phyloP scores from a whole-genome alignment of 1,140 invertebrate genomes.

The Drosophila ercepeae region DNA sequence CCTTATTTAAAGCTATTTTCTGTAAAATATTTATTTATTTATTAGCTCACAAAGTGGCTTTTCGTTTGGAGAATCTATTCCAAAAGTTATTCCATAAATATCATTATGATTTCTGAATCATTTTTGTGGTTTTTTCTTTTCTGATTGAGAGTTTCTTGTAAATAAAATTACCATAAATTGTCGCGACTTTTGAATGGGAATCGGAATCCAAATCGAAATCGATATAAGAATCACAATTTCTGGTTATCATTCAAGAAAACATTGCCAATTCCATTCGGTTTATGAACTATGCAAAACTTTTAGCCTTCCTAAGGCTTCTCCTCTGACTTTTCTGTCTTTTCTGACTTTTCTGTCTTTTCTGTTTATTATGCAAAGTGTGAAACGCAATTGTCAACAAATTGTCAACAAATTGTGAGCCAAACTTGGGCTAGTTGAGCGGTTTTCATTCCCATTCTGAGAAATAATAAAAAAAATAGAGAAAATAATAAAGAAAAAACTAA shows the following conservation, averaged over 20 bases:
- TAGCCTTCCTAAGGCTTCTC: too few species aligned
- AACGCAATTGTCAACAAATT: conserved; percentile 80
- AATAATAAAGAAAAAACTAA: neutral
- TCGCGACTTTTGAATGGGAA: too few species aligned
- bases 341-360: conserved; percentile 41
- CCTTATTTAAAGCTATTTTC: too few species aligned
- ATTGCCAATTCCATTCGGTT: neutral
- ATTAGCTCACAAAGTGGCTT: too few species aligned
- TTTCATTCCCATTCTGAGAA: conserved; percentile 1
- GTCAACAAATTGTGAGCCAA: conserved; percentile 73
- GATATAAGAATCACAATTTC: too few species aligned
- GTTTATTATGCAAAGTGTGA: conserved; percentile 77
- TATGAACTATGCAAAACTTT: conserved; percentile 37
- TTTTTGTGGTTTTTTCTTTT: neutral
- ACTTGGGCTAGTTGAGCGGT: conserved; percentile 66
- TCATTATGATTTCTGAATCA: conserved; percentile 5
- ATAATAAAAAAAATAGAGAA: neutral
- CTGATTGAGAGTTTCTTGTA: conserved; percentile 18
- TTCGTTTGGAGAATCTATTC: too few species aligned
- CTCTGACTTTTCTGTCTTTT: conserved; percentile 49
- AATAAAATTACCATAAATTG: conserved; percentile 47
- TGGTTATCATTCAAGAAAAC: conserved; percentile 19
- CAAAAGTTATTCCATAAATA: conserved; percentile 20
- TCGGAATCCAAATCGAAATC: too few species aligned
- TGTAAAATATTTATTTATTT: too few species aligned